These are phyloP conservation scores for Rutpela maculata DNA, from an alignment of 2,888 invertebrate species.

Conservation along the genomic window DNA sequence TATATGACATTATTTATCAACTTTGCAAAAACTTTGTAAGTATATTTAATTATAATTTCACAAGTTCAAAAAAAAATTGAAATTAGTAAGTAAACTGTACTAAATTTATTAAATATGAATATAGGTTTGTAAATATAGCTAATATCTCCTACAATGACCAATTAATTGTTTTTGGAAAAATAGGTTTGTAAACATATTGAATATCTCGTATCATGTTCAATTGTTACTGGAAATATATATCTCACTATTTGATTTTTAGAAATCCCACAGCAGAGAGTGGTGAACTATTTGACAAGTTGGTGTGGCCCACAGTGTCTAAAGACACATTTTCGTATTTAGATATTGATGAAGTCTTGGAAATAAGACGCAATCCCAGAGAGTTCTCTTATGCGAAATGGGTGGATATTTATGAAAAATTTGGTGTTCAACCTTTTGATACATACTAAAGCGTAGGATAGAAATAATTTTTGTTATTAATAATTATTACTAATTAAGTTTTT, in stretches of 20 bases:
- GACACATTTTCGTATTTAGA: slow-evolving; percentile 25
- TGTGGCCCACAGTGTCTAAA: slow-evolving; percentile 24
- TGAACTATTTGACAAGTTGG: slow-evolving; percentile 7
- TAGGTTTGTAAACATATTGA: too few relatives aligned
- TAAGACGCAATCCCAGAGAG: slow-evolving; percentile 35
- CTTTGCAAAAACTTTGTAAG: slow-evolving; percentile 32
- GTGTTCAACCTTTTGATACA: slow-evolving; percentile 25
- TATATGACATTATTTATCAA: slow-evolving; percentile 29
- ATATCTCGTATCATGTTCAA: too few relatives aligned
- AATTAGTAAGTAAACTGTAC: too few relatives aligned
- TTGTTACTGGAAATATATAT: too few relatives aligned
- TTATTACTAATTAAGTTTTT: background rate
- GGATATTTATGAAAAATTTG: slow-evolving; percentile 42
- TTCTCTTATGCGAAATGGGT: slow-evolving; percentile 39
- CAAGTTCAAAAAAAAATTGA: too few relatives aligned
- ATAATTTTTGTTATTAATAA: background rate
- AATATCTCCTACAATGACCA: too few relatives aligned
- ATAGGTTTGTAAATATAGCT: too few relatives aligned
- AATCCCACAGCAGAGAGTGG: slow-evolving; percentile 13
- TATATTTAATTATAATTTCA: background rate
- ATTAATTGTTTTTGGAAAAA: too few relatives aligned
- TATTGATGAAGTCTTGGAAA: slow-evolving; percentile 29
- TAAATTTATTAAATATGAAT: too few relatives aligned
- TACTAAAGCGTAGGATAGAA: slow-evolving; percentile 4
- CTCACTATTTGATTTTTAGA: slow-evolving; percentile 4